Evolutionary conservation across 2,888 invertebrate species (phyloP), one percentile per base, ranked within the genome.

Genomic region (Agrotis puta): DNA sequence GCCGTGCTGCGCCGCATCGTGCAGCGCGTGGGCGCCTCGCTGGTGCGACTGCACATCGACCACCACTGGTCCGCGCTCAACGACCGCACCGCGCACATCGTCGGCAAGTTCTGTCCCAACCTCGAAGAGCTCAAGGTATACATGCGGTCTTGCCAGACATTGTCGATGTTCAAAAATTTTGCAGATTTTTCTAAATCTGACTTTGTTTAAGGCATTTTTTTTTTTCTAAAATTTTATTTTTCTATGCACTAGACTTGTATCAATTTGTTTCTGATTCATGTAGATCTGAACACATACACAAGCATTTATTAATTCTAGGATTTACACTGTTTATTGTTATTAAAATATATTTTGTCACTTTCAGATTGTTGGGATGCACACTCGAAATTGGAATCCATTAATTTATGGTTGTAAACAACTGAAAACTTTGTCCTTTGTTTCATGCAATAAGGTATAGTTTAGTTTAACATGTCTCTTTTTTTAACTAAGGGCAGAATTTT

Each of bases 51-150:
- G 77, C 95, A 97, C 87, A 93, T 97, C 71, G 96, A 97, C 85
- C 92, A 94, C 83, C 89, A 92, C 85, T 93, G 93, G 87, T 93
- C 94, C 51, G 90, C 93, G 62, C 93, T 97, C 79, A 94, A 96
- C 84, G 94, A 95, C 86, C 96, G 96, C 85, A 96, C 97, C 24
- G 92, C 97, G 50, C 96, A 96, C 81, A 94, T 96, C 18, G 91
- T 97, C 70, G 96, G 96, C 84, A 97, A 96, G 92, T 95, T 96
- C 87, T 97, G 97, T 79, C 96, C 96, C 13, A 94, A 96, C 87
- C 92, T 97, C 2, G 96, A 96, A 76, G 94, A 92, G 73, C 90
- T 97, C 53, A 95, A 96, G 90, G 93, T 79, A 69, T 3, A 62
- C 39, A 39, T 33, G 33, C 7, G 33, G 33, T 33, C 33, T 33